Evolutionary conservation across 2,113 vertebrate species (phyloP), one percentile per base, ranked within the genome.

Genomic region (Crocuta crocuta): DNA sequence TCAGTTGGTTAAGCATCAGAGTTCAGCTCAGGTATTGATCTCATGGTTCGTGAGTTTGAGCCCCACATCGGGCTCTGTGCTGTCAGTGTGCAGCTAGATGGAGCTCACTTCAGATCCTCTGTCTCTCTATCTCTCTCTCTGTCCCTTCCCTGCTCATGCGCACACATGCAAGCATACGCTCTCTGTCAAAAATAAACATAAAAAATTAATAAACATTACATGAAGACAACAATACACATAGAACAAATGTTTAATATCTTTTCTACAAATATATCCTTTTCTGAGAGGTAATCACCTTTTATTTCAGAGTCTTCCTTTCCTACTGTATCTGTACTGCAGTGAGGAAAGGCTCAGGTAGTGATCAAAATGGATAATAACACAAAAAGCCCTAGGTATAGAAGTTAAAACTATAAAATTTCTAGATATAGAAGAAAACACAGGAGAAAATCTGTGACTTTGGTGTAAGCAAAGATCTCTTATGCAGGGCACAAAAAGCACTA

Each of bases 161-260:
- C 58, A 23, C 58, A 61, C 21, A 17, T 8, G 21, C 58, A 61
- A 61, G 58, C 21, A 61, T 61, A 17, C 21, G 7, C 58, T 55
- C 55, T 55, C 55, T 61, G 2, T 61, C 58, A 61, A 61, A 61
- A 61, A 23, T 61, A 61, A 61, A 61, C 58, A 23, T 61, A 61
- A 61, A 61, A 61, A 61, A 19, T 61, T 61, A 94, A 43, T 87
- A 28, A 92, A 65, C 79, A 79, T 61, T 95, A 70, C 50, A 95
- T 24, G 78, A 92, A 83, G 50, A 78, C 35, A 76, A 76, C 19
- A 73, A 87, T 66, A 74, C 55, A 82, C 17, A 35, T 35, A 84
- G 83, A 68, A 71, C 33, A 70, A 82, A 96, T 83, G 23, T n/a
- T 95, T 70, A 94, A 85, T 73, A 87, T 70, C 26, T 94, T 48